phyloP scores from a whole-genome alignment of 2,888 invertebrate species.

The Drosophila borealis region DNA sequence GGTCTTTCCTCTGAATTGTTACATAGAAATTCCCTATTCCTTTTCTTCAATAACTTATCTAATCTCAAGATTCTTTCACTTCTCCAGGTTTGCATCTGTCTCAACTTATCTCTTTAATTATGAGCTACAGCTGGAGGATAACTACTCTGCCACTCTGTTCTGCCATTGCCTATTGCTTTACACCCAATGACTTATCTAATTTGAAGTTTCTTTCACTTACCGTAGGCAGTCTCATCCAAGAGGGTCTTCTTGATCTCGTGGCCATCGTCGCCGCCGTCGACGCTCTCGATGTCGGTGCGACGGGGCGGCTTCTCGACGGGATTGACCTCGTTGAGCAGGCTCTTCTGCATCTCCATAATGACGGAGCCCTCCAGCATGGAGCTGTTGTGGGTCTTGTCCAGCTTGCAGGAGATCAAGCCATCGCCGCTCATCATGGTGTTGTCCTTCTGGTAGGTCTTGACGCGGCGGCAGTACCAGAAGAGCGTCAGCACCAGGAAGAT shows the following conservation, averaged over 20 bases:
- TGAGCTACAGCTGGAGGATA: no score
- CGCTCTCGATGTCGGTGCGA: conserved; percentile 90
- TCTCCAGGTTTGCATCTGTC: not conserved
- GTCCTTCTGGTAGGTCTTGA: conserved; percentile 86
- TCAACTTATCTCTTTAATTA: no score
- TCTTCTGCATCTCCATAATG: conserved; percentile 93
- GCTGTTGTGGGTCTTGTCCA: conserved; percentile 88
- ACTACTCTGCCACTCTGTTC: not conserved
- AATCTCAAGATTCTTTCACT: no score
- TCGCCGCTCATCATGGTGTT: conserved; percentile 84
- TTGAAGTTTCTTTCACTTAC: conserved; percentile 86
- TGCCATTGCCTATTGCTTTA: no score
- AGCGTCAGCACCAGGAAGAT: conserved; percentile 86
- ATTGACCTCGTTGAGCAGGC: conserved; percentile 92
- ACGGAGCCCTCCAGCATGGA: conserved; percentile 91
- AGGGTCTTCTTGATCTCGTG: conserved; percentile 93
- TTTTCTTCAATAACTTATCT: no score
- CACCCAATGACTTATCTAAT: not conserved
- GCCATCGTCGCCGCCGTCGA: conserved; percentile 92
- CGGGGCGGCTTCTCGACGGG: conserved; percentile 93
- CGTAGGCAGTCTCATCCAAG: conserved; percentile 92
- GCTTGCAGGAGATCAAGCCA: conserved; percentile 83
- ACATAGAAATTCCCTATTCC: no score
- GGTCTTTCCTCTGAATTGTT: no score
- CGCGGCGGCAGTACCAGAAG: conserved; percentile 86